Evolutionary conservation across 1,140 invertebrate species (phyloP), one percentile per base, ranked within the genome.

Genomic region (Plutomurus gul): DNA sequence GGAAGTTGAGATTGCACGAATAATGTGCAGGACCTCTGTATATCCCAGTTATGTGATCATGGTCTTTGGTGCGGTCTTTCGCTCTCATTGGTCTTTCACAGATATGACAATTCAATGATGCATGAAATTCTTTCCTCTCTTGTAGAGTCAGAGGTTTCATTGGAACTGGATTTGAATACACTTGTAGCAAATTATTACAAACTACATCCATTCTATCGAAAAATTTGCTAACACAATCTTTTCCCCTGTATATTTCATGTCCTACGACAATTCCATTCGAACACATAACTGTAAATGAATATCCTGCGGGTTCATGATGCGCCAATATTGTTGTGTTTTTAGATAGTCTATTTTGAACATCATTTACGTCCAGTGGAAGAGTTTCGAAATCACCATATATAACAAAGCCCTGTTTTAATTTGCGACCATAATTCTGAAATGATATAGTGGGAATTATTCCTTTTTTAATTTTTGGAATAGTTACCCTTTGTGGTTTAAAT

Each of bases 381-480:
- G 18, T 5, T 36, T 77, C 76, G 22, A 77, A 46, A 39, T 77
- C 76, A n/a, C 13, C 36, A 37, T 77, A 77, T n/a, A 70, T 71
- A 1, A 70, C 20, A 46, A 46, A 71, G 0, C 18, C 40, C 4
- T 43, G 39, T 47, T 25, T 40, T 11, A 72, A 7, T 30, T 39
- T 27, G 7, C 71, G 25, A 27, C 33, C n/a, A 71, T 1, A 47
- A 4, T 72, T 33, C 30, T 30, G 37, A 47, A 70, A 77, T n/a
- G 10, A 0, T 46, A 77, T 0, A n/a, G n/a, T 13, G 18, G 56
- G 56, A 1, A n/a, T 5, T 33, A n/a, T 16, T 22, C 30, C 39
- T 27, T 47, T n/a, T 1, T 47, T 16, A 16, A 25, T 10, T 71
- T 77, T 43, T 27, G 76, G 76, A n/a, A 70, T 22, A 16, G 7